Base-by-base conservation (phyloP, 2,797 vertebrate species). In the Neosilurus hyrtlii region DNA sequence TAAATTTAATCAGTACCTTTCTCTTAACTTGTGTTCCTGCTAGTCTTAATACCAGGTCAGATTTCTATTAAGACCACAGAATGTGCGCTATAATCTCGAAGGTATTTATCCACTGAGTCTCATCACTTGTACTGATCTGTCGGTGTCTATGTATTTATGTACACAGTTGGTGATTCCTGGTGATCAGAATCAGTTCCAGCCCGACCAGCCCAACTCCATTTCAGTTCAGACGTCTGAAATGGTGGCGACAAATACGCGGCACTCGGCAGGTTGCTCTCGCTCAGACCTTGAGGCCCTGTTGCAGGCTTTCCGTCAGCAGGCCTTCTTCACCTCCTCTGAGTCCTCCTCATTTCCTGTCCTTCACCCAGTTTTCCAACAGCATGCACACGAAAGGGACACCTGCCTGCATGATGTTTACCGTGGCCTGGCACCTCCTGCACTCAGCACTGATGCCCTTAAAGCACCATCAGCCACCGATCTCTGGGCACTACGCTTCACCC, bases 161-260 rank as follows among this genome's bases (percentile, higher is more conserved):
- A 61, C 83, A 79, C 88, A 99, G 98, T 90, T 99, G 88, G 96
- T 99, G 83, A 93, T 99, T 87, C 97, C 98, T 15, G 93, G 94
- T 18, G 96, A 97, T 85, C 94, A 90, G 84, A 96, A 97, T 78
- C 82, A 93, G 61, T 93, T 95, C 86, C 96, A 97, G 80, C 93
- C 93, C 2, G 96, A 98, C 89, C 95, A 96, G 66, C 98, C 97
- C n/a, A 91, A 88, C 88, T 96, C 96, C 78, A 82, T 99, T 91
- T 98, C 98, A 0, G 91, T 99, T 88, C 98, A 99, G 92, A 99
- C 97, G 20, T 98, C 98, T 12, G 98, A 99, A 92, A 97, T 99
- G 96, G 96, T 97, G 84, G 97, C 97, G 83, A 99, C 96, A 0
- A 99, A 99, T 91, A 97, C 97, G 0, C 95, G 98, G 35, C 96